Conservation (phyloP, 2,797 vertebrate genomes). For the Iguana delicatissima region DNA sequence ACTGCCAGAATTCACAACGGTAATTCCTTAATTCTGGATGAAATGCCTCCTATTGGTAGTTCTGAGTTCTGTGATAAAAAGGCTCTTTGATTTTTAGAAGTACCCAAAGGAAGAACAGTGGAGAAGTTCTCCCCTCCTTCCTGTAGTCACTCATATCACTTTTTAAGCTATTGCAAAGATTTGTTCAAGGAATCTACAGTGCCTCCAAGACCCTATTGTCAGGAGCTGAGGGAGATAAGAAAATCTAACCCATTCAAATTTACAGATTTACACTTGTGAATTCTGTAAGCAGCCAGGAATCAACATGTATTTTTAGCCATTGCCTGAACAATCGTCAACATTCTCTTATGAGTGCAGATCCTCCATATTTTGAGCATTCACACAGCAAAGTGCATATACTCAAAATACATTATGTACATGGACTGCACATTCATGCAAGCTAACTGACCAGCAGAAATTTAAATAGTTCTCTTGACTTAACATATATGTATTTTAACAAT, state of each 20-base stretch:
- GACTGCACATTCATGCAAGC: conserved; percentile 18
- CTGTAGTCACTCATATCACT: neutral
- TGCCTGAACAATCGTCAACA: conserved; percentile 4
- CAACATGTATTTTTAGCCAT: neutral
- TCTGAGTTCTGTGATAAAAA: neutral
- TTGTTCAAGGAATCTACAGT: neutral
- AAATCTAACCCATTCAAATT: conserved; percentile 23
- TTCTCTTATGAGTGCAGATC: neutral
- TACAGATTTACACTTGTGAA: neutral
- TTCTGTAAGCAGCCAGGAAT: neutral
- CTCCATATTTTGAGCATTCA: conserved; percentile 10
- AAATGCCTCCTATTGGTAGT: neutral
- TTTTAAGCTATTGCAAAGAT: neutral
- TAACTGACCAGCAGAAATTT: conserved; percentile 30
- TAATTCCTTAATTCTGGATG: neutral
- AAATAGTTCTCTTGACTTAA: conserved; percentile 41
- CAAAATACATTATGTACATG: conserved; percentile 43
- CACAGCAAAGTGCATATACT: conserved; percentile 13
- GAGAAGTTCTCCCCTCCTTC: neutral
- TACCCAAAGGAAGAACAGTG: neutral
- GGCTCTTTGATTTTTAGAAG: neutral
- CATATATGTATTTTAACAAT: conserved; percentile 56
- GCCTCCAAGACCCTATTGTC: neutral
- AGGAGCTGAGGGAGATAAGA: neutral
- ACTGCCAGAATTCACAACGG: neutral